These are phyloP conservation scores for Catocala nupta DNA, from an alignment of 2,888 invertebrate species.

Conservation along the genomic window DNA sequence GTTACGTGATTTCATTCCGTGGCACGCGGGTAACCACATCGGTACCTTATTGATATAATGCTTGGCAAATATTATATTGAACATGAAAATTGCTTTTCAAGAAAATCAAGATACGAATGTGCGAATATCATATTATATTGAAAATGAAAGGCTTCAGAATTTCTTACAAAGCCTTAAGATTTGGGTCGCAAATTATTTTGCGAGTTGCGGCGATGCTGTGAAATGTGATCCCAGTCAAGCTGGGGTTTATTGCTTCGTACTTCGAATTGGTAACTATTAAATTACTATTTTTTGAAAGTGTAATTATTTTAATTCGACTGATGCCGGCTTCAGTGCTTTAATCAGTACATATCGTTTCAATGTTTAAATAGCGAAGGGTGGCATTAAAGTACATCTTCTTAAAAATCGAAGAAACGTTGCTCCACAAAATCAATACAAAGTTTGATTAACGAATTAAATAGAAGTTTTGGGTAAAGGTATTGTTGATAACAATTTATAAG, in stretches of 20 bases:
- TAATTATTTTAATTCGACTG: too few relatives aligned
- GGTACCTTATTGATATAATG: slow-evolving; percentile 42
- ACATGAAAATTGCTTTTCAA: slow-evolving; percentile 50
- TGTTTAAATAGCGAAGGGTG: too few relatives aligned
- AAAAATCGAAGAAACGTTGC: too few relatives aligned
- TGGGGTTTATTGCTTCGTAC: slow-evolving; percentile 29
- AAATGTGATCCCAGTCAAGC: slow-evolving; percentile 41
- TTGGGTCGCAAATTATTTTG: slow-evolving; percentile 53
- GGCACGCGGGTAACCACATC: slow-evolving; percentile 28
- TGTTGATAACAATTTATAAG: slow-evolving; percentile 22
- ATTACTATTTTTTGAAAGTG: too few relatives aligned
- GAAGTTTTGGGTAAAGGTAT: slow-evolving; percentile 1
- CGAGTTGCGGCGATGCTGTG: slow-evolving; percentile 46
- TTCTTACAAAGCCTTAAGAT: slow-evolving; percentile 54
- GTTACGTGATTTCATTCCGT: slow-evolving; percentile 31
- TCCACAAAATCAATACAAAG: slow-evolving; percentile 11
- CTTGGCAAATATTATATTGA: slow-evolving; percentile 44
- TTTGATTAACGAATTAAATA: slow-evolving; percentile 21
- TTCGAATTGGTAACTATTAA: not conserved
- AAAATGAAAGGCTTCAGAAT: slow-evolving; percentile 51
- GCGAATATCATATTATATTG: slow-evolving; percentile 37
- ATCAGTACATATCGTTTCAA: too few relatives aligned
- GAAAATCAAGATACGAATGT: slow-evolving; percentile 55
- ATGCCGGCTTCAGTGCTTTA: too few relatives aligned
- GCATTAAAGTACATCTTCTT: too few relatives aligned